Percentiles rank a stretch among this genome's conserved stretches.
Conservation (phyloP, 2,888 invertebrate genomes). For the Ormyrus labotus region DNA sequence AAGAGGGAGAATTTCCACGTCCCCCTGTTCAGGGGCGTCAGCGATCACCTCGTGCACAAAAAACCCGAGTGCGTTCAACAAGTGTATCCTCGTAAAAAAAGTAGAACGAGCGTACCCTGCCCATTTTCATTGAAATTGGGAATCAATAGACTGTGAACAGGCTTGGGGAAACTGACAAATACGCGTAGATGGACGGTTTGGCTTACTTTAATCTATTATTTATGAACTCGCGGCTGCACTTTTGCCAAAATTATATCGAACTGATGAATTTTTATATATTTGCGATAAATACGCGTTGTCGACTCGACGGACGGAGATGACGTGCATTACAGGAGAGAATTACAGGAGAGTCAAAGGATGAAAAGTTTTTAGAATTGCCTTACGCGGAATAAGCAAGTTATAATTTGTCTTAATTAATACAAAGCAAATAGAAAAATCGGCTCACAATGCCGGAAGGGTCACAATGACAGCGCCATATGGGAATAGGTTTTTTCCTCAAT, state of each 20-base stretch:
- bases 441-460: not conserved
- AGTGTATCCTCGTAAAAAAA: constrained; percentile 73
- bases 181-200: constrained; percentile 52
- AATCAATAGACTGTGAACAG: constrained; percentile 71
- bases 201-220: constrained; percentile 35
- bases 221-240: not conserved
- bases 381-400: too few species aligned
- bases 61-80: constrained; percentile 71
- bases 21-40: constrained; percentile 58
- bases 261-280: too few species aligned
- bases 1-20: constrained; percentile 59
- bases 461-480: constrained; percentile 12
- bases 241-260: too few species aligned
- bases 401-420: too few species aligned
- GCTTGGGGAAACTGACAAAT: constrained; percentile 51
- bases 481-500: constrained; percentile 38
- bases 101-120: constrained; percentile 61
- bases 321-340: too few species aligned
- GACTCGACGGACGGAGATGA: too few species aligned
- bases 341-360: too few species aligned
- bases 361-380: too few species aligned
- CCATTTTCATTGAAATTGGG: constrained; percentile 74
- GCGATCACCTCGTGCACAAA: constrained; percentile 64
- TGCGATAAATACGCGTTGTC: too few species aligned
- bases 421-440: too few species aligned